Base-by-base conservation (phyloP, 2,888 invertebrate species). In the Diaphora mendica region DNA sequence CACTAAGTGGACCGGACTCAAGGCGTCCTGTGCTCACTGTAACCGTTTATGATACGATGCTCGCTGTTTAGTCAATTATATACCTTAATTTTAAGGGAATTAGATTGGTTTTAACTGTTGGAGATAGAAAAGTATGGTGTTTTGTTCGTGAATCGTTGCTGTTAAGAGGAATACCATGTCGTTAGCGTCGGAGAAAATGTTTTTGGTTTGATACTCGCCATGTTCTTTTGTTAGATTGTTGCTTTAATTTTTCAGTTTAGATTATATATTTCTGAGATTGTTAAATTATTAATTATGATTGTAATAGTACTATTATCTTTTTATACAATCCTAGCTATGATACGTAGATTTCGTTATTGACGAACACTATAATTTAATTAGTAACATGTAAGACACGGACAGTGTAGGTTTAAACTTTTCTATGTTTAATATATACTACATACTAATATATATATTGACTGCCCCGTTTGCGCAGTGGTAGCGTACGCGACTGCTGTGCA, bases 161-260 rank as follows among this genome's bases (percentile, higher is more conserved):
- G 76, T 84, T 84, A 75, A 82, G 76, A 82, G 84, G 74, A 69
- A 82, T 84, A 72, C 71, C 78, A 20, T 84, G 79, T 82, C 69
- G 73, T 84, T 84, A 71, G 76, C 73, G 72, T n/a, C 30, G 48
- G 67, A 74, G 75, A 79, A 35, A 78, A 83, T 75, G 82, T 84
- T 83, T 74, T 74, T 55, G 74, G 74, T 73, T 66, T 64, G n/a
- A 76, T 44, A 17, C 15, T 30, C 15, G 8, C 8, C 2, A 11
- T 62, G 23, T 23, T 59, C 0, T 30, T 62, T 62, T 59, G 15
- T 30, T 13, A 26, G 26, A 59, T 17, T 59, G 13, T 26, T 15
- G 1, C 5, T 4, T 30, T 26, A 59, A 30, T 5, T 59, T 17
- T 26, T 15, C 2, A 15, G 7, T 62, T 30, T 62, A 7, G 7